phyloP scores from a whole-genome alignment of 2,888 invertebrate genomes.

The Temnothorax unifasciatus region DNA sequence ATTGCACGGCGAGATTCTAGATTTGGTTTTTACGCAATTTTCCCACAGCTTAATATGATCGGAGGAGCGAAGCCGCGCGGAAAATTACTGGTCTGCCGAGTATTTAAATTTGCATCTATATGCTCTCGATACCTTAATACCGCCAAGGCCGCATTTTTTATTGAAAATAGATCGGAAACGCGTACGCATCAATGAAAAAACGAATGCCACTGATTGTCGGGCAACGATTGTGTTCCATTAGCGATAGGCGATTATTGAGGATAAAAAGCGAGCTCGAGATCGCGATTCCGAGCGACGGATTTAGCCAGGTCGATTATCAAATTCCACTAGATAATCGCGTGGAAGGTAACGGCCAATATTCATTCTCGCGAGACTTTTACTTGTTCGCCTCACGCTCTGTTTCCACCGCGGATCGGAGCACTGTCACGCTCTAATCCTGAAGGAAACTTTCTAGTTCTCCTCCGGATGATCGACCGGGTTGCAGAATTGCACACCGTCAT shows the following conservation, averaged over 20 bases:
- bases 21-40: constrained; percentile 21
- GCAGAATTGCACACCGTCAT: background rate
- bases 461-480: constrained; percentile 61
- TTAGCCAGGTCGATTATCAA: constrained; percentile 27
- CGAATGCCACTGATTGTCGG: background rate
- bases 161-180: background rate
- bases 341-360: constrained; percentile 72
- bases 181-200: background rate
- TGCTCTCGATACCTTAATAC: constrained; percentile 3
- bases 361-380: constrained; percentile 79
- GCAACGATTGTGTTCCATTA: background rate
- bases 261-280: background rate
- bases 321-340: constrained; percentile 18
- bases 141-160: background rate
- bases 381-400: constrained; percentile 79
- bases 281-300: background rate
- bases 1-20: constrained; percentile 13
- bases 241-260: background rate
- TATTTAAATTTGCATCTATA: constrained; percentile 14
- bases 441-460: constrained; percentile 81
- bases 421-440: constrained; percentile 81
- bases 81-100: background rate
- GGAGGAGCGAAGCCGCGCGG: constrained; percentile 5
- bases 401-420: constrained; percentile 76
- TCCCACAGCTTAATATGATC: background rate